Base-by-base conservation (phyloP, 2,797 vertebrate species). In the Spinus pinus region DNA sequence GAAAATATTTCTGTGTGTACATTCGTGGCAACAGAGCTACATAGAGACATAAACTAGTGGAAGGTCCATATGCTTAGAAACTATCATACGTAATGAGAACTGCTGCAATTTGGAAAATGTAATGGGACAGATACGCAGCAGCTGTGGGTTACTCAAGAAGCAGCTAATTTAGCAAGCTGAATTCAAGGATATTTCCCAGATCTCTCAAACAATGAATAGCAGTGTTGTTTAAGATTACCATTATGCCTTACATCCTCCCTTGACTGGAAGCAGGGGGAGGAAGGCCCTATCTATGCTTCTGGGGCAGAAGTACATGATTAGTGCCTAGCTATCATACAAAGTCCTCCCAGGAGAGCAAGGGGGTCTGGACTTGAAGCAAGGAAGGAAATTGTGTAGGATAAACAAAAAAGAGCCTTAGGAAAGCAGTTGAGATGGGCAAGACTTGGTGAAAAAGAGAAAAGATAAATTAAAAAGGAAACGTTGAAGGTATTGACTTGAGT, bases 331-430 rank as follows among this genome's bases (percentile, higher is more conserved):
- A 95, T 98, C 97, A 91, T 94, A 95, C 83, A 46, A 87, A 96
- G 81, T 95, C 97, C 96, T 95, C 37, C 37, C 37, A 62, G 51
- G 97, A 95, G 97, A 97, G 81, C 69, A 54, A 73, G 67, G 82
- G 88, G 91, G 78, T 96, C 95, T 96, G 95, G 95, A 83, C 53
- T 81, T 80, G 94, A 95, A 98, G 97, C 95, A 96, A 98, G 97
- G 96, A 98, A 98, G 98, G 97, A 98, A 98, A 96, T 96, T 86
- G 82, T 96, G 96, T 75, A 96, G 97, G 91, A 98, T 97, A 98
- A 98, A 98, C 97, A 98, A 95, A 97, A 95, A 93, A 93, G 83
- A 95, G 79, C 95, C 73, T 67, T 93, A 88, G 96, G 95, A 96
- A 97, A 97, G 83, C 18, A 7, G 92, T 94, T 14, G 47, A 96